A percentile compares a stretch with the other conserved stretches of the same genome.
Conservation (phyloP, 2,797 vertebrate genomes). For the Sebastes glaucus region DNA sequence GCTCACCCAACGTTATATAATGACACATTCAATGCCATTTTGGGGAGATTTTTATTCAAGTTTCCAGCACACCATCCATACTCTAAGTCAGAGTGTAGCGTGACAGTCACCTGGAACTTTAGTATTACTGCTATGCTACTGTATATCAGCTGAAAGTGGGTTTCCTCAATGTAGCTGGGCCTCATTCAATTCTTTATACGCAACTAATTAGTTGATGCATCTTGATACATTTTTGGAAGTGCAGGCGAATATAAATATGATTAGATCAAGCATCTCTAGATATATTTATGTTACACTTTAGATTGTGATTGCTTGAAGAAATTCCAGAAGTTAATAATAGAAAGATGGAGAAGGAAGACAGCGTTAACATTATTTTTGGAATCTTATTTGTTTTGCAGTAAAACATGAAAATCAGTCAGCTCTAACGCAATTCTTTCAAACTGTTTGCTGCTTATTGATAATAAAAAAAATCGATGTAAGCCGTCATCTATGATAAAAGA, state of each 20-base stretch:
- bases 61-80: background rate
- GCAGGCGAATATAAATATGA: background rate
- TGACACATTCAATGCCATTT: background rate
- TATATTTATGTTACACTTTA: background rate
- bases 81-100: background rate
- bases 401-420: background rate
- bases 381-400: background rate
- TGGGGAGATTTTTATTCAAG: background rate
- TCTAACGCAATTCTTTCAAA: background rate
- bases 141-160: background rate
- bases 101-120: background rate
- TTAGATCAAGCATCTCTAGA: background rate
- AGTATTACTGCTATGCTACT: background rate
- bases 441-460: background rate
- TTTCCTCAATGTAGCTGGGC: background rate
- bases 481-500: background rate
- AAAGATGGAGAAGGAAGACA: background rate
- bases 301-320: background rate
- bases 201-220: background rate
- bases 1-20: slow-evolving; percentile 24
- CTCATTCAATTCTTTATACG: background rate
- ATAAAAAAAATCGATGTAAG: background rate
- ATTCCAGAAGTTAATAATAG: background rate
- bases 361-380: background rate
- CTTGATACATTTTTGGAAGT: background rate